Percentiles rank a stretch among this genome's conserved stretches.
These are phyloP conservation scores for Nymphalis io DNA, from an alignment of 1,140 invertebrate genomes.

Conservation along the genomic window DNA sequence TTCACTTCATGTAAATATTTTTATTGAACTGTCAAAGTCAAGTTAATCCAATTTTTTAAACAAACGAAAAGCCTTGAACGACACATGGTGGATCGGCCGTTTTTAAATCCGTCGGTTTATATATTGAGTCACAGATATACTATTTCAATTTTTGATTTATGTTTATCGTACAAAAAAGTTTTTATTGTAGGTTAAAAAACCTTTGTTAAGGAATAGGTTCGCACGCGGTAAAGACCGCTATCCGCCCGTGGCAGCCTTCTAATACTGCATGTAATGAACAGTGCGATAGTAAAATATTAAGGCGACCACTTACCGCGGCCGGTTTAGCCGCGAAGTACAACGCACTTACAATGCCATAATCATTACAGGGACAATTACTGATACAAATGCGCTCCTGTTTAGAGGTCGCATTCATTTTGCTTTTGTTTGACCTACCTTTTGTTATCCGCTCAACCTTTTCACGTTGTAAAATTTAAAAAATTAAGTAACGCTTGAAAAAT, in stretches of 20 bases:
- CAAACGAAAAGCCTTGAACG: slow-evolving; percentile 19
- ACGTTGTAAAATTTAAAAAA: neutral
- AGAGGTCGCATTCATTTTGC: slow-evolving; percentile 43
- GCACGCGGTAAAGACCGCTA: slow-evolving; percentile 54
- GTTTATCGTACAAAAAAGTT: neutral
- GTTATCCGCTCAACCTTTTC: slow-evolving; percentile 10
- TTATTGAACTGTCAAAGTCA: slow-evolving; percentile 70
- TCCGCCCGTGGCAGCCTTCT: slow-evolving; percentile 66
- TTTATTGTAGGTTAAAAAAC: slow-evolving; percentile 26
- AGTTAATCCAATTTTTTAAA: slow-evolving; percentile 30
- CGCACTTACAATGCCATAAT: slow-evolving; percentile 71
- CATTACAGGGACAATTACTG: slow-evolving; percentile 68
- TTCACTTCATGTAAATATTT: slow-evolving; percentile 65
- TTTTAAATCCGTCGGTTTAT: slow-evolving; percentile 28
- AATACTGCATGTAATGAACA: slow-evolving; percentile 66
- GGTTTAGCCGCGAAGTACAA: slow-evolving; percentile 50
- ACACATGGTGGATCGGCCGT: slow-evolving; percentile 9
- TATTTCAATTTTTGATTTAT: neutral
- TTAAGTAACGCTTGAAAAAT: neutral
- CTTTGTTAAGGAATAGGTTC: slow-evolving; percentile 23
- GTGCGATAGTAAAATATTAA: slow-evolving; percentile 64
- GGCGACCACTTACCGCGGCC: slow-evolving; percentile 57
- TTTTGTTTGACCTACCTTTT: slow-evolving; percentile 33
- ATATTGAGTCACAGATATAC: slow-evolving; percentile 16
- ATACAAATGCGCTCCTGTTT: slow-evolving; percentile 58